A percentile compares a stretch with the other conserved stretches of the same genome.
Evolutionary conservation across 1,140 invertebrate species (phyloP).

Genomic region (Papilio glaucus): DNA sequence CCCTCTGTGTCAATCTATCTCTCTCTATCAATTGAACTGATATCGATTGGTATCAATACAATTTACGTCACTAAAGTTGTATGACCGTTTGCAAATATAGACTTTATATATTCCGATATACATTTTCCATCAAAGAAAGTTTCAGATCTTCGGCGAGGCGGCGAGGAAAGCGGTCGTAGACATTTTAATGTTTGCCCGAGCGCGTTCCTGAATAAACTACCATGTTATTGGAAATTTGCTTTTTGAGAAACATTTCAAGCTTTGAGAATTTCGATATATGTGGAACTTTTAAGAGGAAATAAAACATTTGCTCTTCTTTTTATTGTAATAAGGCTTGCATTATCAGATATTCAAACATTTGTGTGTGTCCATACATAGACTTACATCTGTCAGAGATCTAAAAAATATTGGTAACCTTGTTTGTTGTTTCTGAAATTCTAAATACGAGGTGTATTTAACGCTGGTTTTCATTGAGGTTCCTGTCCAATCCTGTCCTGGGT

Average conservation of each 20-base stretch:
- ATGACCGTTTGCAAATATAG: background rate
- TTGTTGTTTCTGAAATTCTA: too few relatives aligned
- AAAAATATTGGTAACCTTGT: too few relatives aligned
- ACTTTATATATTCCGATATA: background rate
- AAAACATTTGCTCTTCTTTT: background rate
- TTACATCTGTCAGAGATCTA: too few relatives aligned
- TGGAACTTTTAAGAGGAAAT: background rate
- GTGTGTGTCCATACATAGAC: background rate
- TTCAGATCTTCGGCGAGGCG: background rate
- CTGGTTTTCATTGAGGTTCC: too few relatives aligned
- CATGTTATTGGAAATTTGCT: constrained; percentile 24
- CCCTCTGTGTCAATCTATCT: too few relatives aligned
- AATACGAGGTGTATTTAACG: too few relatives aligned
- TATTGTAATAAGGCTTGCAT: background rate
- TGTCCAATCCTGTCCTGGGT: too few relatives aligned
- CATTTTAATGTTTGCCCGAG: constrained; percentile 20
- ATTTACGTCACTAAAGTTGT: background rate
- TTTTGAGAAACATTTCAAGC: constrained; percentile 4
- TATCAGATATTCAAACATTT: background rate
- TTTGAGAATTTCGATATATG: background rate
- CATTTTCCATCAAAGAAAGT: constrained; percentile 1
- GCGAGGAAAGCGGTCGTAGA: background rate
- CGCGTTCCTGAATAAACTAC: constrained; percentile 13
- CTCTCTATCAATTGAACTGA: too few relatives aligned
- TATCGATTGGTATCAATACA: background rate